These are phyloP conservation scores for Thalpophila matura DNA, from an alignment of 2,888 invertebrate species.

Conservation along the genomic window DNA sequence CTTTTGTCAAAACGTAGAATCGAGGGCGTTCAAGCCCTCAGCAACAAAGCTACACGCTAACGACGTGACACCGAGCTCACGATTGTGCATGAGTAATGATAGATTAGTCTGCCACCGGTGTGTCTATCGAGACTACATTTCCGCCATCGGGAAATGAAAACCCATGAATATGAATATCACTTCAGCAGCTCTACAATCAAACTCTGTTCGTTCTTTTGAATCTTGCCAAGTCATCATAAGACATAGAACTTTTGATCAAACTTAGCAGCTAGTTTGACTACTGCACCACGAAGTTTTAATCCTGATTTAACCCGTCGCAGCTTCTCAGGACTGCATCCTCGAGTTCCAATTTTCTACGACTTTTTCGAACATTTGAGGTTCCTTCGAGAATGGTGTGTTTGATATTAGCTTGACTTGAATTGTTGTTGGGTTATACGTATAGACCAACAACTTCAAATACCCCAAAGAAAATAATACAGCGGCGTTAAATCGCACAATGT, in stretches of 20 bases:
- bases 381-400: too few species aligned
- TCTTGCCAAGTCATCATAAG: not conserved
- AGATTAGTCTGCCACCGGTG: conserved; percentile 22
- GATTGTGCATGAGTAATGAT: conserved; percentile 22
- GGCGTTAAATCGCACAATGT: too few species aligned
- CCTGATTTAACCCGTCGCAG: too few species aligned
- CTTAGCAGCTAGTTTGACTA: not conserved
- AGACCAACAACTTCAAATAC: too few species aligned
- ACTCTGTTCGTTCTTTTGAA: not conserved
- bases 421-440: too few species aligned
- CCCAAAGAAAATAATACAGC: too few species aligned
- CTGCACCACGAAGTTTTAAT: not conserved
- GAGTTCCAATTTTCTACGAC: too few species aligned
- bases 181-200: not conserved
- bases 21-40: not conserved
- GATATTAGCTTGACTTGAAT: too few species aligned
- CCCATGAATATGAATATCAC: not conserved
- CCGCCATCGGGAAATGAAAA: conserved; percentile 11
- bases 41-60: conserved; percentile 28
- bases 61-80: conserved; percentile 12
- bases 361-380: too few species aligned
- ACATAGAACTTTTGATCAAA: conserved; percentile 1
- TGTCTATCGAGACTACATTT: not conserved
- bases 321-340: too few species aligned
- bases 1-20: conserved; percentile 8